These are phyloP conservation scores for Xenopus borealis DNA, from an alignment of 2,113 vertebrate genomes.

Conservation along the genomic window DNA sequence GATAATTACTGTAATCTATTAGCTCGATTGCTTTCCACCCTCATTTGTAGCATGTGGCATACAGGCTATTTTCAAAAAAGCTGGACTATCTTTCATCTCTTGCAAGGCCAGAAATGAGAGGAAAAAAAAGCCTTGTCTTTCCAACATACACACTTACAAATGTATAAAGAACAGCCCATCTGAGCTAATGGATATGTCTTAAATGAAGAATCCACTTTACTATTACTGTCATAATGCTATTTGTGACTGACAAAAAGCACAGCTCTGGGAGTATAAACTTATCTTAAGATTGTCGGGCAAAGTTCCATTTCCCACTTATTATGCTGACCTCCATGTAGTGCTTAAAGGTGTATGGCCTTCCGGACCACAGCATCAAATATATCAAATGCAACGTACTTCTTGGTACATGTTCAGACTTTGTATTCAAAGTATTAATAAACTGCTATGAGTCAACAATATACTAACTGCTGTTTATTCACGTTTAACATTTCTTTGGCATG, in stretches of 20 bases:
- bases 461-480: no score
- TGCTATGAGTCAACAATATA: no score
- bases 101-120: slow-evolving; percentile 61
- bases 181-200: slow-evolving; percentile 60
- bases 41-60: slow-evolving; percentile 78
- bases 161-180: slow-evolving; percentile 59
- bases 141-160: slow-evolving; percentile 57
- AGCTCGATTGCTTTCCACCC: slow-evolving; percentile 75
- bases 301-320: slow-evolving; percentile 56
- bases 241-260: slow-evolving; percentile 69
- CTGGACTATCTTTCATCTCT: slow-evolving; percentile 77
- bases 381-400: not conserved
- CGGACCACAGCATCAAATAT: not conserved
- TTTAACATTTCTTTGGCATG: no score
- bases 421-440: no score
- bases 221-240: slow-evolving; percentile 60
- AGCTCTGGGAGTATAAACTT: slow-evolving; percentile 58
- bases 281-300: slow-evolving; percentile 57
- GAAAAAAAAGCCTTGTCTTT: slow-evolving; percentile 53
- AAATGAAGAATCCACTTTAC: slow-evolving; percentile 62
- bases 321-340: slow-evolving; percentile 57
- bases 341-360: slow-evolving; percentile 44
- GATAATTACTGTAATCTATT: slow-evolving; percentile 87
- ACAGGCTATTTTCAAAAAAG: slow-evolving; percentile 71
- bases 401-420: not conserved